Evolutionary conservation across 2,888 invertebrate species (phyloP).

Genomic region (Monopis laevigella): DNA sequence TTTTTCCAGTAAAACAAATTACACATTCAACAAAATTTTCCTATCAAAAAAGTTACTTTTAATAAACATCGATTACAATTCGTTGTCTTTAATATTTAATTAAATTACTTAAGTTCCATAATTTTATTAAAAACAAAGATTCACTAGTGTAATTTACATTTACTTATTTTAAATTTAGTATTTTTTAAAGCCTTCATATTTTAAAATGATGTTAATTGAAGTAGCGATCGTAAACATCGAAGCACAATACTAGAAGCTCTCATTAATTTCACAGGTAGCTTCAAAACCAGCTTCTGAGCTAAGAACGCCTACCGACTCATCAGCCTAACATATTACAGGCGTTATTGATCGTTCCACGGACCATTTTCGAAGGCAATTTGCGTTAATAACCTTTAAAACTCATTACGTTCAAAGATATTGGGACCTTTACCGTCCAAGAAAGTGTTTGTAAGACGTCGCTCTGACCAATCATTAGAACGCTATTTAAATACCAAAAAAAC

Average conservation of each 20-base stretch:
- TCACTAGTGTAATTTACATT: too few species aligned
- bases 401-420: constrained; percentile 41
- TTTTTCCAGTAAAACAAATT: too few species aligned
- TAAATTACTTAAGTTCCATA: too few species aligned
- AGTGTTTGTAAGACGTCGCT: neutral
- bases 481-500: neutral
- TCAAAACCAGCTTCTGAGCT: constrained; percentile 22
- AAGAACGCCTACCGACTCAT: constrained; percentile 31
- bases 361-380: constrained; percentile 44
- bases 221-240: constrained; percentile 38
- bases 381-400: constrained; percentile 57
- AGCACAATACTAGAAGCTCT: constrained; percentile 40
- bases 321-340: constrained; percentile 39
- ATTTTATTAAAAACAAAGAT: too few species aligned
- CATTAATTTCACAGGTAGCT: constrained; percentile 30
- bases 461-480: neutral
- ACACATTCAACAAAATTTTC: too few species aligned
- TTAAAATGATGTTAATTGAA: constrained; percentile 7
- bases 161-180: too few species aligned
- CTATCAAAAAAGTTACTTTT: too few species aligned
- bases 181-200: neutral
- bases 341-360: constrained; percentile 37
- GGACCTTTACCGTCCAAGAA: constrained; percentile 16
- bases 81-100: too few species aligned
- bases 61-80: too few species aligned